phyloP scores from a whole-genome alignment of 2,113 vertebrate species.

The Pimephales promelas region DNA sequence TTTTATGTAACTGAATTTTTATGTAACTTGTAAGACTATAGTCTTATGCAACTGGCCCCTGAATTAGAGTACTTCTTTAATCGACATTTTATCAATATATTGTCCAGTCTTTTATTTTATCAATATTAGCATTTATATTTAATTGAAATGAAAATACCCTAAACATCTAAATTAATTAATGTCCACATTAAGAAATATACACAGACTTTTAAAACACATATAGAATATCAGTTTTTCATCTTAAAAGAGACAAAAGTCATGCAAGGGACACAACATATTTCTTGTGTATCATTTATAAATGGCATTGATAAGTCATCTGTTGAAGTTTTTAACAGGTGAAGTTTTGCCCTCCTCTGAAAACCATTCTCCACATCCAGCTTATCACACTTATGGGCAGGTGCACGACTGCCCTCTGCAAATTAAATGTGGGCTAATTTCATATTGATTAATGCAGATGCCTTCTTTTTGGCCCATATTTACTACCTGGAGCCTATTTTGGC shows the following conservation, averaged over 20 bases:
- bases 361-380: conserved; percentile 12
- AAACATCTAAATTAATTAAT: not conserved
- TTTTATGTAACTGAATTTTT: no score
- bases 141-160: not conserved
- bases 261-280: not conserved
- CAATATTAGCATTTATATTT: not conserved
- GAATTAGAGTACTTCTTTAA: no score
- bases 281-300: not conserved
- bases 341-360: not conserved
- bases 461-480: conserved; percentile 74
- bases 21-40: no score
- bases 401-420: conserved; percentile 73
- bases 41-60: no score
- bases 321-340: conserved; percentile 3
- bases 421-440: conserved; percentile 77
- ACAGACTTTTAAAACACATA: not conserved
- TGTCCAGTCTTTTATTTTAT: no score
- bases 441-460: conserved; percentile 85
- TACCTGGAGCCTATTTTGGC: conserved; percentile 89
- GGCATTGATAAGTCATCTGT: not conserved
- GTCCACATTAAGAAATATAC: not conserved
- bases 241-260: not conserved
- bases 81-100: no score
- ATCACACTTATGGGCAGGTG: conserved; percentile 71
- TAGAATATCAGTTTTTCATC: not conserved